Evolutionary conservation across 2,888 invertebrate species (phyloP), one percentile per base, ranked within the genome.

Genomic region (Parnassius apollo): DNA sequence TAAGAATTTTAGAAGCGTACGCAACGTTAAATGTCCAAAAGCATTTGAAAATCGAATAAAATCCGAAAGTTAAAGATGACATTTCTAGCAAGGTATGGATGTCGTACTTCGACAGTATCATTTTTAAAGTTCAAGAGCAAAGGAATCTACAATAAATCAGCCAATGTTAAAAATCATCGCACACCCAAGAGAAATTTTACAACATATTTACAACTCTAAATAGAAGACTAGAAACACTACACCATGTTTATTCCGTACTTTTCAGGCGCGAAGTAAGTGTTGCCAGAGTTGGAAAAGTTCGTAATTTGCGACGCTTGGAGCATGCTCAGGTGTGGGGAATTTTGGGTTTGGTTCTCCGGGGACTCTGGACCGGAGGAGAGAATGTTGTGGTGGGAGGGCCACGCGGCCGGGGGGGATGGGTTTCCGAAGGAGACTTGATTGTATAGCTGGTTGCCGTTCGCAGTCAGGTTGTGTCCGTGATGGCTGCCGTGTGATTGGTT

Each of bases 171-270:
- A 66, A 65, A 25, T 48, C 70, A 72, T 71, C 71, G 74, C 75
- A 49, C 54, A 62, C 62, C 9, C 54, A 59, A 51, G n/a, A 11
- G 9, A 46, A 46, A n/a, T 54, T 45, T 51, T 76, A 72, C 77
- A 81, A 73, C 45, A 18, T 63, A 55, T 63, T 25, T 63, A 59
- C 54, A 57, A 52, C 35, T 54, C 54, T 54, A 53, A 49, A 54
- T 50, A 55, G 68, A 77, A 72, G 85, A 86, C 88, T 86, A 88
- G 86, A 85, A 69, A 67, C 78, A 87, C 87, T 92, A 92, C 75
- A 92, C 92, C 92, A 92, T 92, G 80, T 92, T 92, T 56, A 92
- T 92, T 62, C 92, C 92, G 71, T 92, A 92, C 65, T 92, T 92
- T 68, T 92, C 92, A 3, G 92, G 91, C 10, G 92, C 91, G 67